Percentiles rank a stretch among this genome's conserved stretches.
Evolutionary conservation across 2,888 invertebrate genomes (phyloP).

Genomic region (Ganaspis brasiliensis): DNA sequence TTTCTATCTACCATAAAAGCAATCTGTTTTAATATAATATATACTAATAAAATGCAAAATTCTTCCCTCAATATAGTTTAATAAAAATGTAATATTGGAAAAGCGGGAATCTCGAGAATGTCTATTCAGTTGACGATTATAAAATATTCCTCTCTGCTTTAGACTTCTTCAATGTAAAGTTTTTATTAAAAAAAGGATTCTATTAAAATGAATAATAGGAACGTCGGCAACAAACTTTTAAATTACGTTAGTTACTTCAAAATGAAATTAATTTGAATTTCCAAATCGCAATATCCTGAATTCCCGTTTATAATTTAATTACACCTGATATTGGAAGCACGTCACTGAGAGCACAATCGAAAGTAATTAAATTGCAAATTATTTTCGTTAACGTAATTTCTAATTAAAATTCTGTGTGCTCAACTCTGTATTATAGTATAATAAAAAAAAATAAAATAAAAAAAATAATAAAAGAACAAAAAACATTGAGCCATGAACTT

Average conservation of each 20-base stretch:
- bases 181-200: not conserved
- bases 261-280: conserved; percentile 37
- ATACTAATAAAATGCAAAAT: not conserved
- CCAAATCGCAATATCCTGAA: conserved; percentile 23
- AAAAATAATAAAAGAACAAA: not conserved
- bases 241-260: conserved; percentile 13
- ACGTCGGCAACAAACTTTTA: conserved; percentile 24
- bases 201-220: conserved; percentile 9
- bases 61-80: too few species aligned
- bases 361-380: conserved; percentile 43
- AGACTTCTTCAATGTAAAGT: not conserved
- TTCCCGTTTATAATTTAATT: conserved; percentile 36
- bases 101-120: conserved; percentile 16
- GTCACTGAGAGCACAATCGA: conserved; percentile 34
- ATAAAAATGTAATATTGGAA: conserved; percentile 3
- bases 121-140: not conserved
- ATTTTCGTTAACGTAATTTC: conserved; percentile 41
- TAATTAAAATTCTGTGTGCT: conserved; percentile 39
- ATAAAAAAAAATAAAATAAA: conserved; percentile 19
- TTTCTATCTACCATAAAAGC: too few species aligned
- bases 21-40: too few species aligned
- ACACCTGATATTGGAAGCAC: conserved; percentile 33
- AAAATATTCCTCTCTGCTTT: not conserved
- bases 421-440: conserved; percentile 28
- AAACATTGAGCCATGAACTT: conserved; percentile 27